phyloP scores from a whole-genome alignment of 2,888 invertebrate genomes.

The Trilocha varians region DNA sequence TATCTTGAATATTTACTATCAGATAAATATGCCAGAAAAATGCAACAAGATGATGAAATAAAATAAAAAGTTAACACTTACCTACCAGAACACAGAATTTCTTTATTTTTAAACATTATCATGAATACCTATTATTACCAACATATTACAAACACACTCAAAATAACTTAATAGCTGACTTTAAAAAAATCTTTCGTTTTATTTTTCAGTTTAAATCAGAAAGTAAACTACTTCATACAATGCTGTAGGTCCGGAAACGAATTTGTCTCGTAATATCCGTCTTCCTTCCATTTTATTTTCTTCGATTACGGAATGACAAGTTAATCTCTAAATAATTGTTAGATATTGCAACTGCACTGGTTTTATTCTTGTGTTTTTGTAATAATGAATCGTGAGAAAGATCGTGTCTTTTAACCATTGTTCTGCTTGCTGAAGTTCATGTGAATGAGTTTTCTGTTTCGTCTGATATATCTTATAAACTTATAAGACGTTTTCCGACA shows the following conservation, averaged over 20 bases:
- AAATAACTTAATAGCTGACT: no score
- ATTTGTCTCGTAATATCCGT: conserved; percentile 30
- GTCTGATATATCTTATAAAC: neutral
- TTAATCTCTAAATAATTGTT: conserved; percentile 52
- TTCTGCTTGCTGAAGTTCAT: neutral
- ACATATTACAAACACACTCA: no score
- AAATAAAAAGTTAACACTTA: no score
- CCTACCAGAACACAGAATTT: no score
- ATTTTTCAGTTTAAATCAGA: no score
- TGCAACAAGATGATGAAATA: no score
- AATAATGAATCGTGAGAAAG: conserved; percentile 48
- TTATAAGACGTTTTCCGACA: no score
- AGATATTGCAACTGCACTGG: conserved; percentile 19
- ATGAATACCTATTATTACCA: no score
- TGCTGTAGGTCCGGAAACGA: conserved; percentile 53
- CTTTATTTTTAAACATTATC: no score
- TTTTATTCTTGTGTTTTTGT: conserved; percentile 31
- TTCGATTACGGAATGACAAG: conserved; percentile 26
- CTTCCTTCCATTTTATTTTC: conserved; percentile 35
- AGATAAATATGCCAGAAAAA: no score
- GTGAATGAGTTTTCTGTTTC: neutral
- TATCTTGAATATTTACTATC: no score
- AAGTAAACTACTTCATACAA: conserved; percentile 19
- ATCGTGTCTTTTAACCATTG: conserved; percentile 9
- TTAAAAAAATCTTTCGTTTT: no score